These are phyloP conservation scores for Pseudomyrmex sp. DNA, from an alignment of 1,140 invertebrate genomes.

Conservation along the genomic window DNA sequence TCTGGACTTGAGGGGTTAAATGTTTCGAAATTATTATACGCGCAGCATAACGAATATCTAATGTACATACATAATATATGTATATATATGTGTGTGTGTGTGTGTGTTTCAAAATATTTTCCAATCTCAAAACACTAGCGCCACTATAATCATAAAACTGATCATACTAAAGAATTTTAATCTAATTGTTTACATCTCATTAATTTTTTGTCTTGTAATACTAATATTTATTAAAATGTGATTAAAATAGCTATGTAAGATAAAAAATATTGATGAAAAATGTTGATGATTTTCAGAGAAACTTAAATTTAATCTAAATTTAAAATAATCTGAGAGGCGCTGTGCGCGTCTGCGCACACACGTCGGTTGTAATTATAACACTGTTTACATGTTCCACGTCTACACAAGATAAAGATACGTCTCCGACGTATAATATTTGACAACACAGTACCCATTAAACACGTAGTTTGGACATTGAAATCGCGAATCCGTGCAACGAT, in stretches of 20 bases:
- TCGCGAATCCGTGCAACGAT: slow-evolving; percentile 1
- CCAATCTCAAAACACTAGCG: too few relatives aligned
- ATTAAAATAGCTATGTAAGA: slow-evolving; percentile 1
- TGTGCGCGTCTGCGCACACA: too few relatives aligned
- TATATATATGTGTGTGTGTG: too few relatives aligned
- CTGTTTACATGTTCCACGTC: neutral
- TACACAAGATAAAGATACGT: slow-evolving; percentile 6
- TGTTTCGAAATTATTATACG: too few relatives aligned
- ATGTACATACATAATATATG: too few relatives aligned
- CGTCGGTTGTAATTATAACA: neutral
- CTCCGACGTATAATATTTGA: slow-evolving; percentile 23
- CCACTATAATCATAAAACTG: neutral
- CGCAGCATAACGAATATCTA: too few relatives aligned
- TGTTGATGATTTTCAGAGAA: neutral
- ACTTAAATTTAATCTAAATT: neutral
- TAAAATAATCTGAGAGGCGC: too few relatives aligned
- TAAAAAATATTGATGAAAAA: neutral
- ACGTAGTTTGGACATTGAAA: slow-evolving; percentile 3
- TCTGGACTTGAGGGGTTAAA: too few relatives aligned
- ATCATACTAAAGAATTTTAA: neutral
- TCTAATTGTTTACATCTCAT: neutral
- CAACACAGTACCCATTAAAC: neutral
- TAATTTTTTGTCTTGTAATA: neutral
- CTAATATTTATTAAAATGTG: neutral
- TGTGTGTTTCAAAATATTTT: neutral